Conservation (phyloP, 2,888 invertebrate species). For the Callimorpha dominula region DNA sequence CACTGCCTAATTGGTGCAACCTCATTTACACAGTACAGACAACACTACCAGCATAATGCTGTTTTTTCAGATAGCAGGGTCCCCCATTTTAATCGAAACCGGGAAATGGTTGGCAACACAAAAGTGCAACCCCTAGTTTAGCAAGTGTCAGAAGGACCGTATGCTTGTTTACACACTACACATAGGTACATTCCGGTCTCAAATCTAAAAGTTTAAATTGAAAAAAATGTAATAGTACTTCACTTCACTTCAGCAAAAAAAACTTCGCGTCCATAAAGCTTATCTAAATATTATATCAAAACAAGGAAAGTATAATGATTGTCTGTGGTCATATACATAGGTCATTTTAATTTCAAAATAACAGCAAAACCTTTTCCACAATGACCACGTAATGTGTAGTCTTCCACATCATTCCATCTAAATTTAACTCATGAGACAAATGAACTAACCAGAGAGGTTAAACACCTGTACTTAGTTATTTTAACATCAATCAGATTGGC, state of each 20-base stretch:
- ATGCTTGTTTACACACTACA: too few species aligned
- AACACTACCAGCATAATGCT: not conserved
- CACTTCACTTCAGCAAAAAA: too few species aligned
- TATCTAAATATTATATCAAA: not conserved
- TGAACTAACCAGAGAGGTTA: slow-evolving; percentile 44
- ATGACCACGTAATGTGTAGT: not conserved
- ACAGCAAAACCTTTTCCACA: not conserved
- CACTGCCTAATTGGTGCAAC: not conserved
- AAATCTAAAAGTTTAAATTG: too few species aligned
- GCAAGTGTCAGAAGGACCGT: too few species aligned
- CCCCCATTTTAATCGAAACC: too few species aligned
- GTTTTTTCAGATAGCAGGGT: too few species aligned
- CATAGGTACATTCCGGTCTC: too few species aligned
- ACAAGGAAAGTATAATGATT: not conserved
- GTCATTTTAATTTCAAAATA: not conserved
- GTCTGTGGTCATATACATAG: not conserved
- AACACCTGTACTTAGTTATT: slow-evolving; percentile 46
- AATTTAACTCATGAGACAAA: slow-evolving; percentile 31
- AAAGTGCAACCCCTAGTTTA: too few species aligned
- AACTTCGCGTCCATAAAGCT: too few species aligned
- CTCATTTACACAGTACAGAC: not conserved
- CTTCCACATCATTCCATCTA: slow-evolving; percentile 12
- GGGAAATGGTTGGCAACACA: too few species aligned
- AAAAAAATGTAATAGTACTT: too few species aligned
- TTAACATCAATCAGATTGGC: slow-evolving; percentile 53